These are phyloP conservation scores for Drosophila pectinifera DNA, from an alignment of 1,140 invertebrate genomes.

Conservation along the genomic window DNA sequence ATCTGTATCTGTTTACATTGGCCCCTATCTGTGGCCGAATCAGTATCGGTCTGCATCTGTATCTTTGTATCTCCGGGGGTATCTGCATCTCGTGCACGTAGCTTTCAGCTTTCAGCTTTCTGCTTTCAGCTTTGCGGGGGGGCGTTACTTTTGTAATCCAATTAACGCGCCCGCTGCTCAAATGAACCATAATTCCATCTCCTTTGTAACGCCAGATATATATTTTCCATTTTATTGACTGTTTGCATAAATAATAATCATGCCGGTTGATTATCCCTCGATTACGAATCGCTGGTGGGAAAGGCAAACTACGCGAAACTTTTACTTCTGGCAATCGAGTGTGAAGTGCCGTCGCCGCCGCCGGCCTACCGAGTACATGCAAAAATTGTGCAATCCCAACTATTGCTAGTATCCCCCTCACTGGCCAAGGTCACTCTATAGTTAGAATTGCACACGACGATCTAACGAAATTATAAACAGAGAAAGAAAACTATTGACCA, in stretches of 20 bases:
- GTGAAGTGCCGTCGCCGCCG: conserved; percentile 43
- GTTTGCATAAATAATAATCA: conserved; percentile 59
- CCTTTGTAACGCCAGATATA: conserved; percentile 20
- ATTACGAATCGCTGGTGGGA: conserved; percentile 24
- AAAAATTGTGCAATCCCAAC: conserved; percentile 37
- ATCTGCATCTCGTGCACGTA: conserved; percentile 52
- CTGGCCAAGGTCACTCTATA: conserved; percentile 48
- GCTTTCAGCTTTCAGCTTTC: conserved; percentile 47
- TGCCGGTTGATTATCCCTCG: not conserved
- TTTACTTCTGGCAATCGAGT: conserved; percentile 66
- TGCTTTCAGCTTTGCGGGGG: conserved; percentile 23
- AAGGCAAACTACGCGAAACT: conserved; percentile 48
- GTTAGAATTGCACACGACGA: conserved; percentile 42
- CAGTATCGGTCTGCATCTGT: conserved; percentile 21
- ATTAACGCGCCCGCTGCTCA: conserved; percentile 77
- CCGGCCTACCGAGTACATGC: conserved; percentile 19
- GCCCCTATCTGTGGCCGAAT: conserved; percentile 18
- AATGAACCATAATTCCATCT: conserved; percentile 64
- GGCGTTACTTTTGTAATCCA: conserved; percentile 80
- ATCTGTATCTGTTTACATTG: conserved; percentile 53
- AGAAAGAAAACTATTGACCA: not conserved
- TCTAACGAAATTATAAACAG: conserved; percentile 13
- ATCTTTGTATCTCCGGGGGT: conserved; percentile 17
- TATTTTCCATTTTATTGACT: conserved; percentile 54
- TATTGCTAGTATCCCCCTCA: conserved; percentile 17